Percentiles rank a stretch among this genome's conserved stretches.
phyloP scores from a whole-genome alignment of 2,797 vertebrate genomes.

The Pseudopleuronectes americanus region DNA sequence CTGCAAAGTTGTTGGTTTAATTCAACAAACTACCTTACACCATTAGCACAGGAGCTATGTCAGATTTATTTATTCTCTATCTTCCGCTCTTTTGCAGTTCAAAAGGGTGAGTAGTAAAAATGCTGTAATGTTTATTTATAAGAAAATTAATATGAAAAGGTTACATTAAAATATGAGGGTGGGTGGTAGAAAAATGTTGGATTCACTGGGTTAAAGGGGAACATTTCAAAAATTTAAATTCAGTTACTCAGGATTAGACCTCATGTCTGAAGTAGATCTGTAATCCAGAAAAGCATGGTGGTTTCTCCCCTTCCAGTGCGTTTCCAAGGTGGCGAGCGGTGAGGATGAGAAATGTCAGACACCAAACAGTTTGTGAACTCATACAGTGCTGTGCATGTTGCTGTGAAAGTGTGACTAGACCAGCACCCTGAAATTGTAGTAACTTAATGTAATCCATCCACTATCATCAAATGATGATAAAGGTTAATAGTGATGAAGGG shows the following conservation, averaged over 20 bases:
- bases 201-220: constrained; percentile 7
- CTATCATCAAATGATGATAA: too few relatives aligned
- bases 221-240: constrained; percentile 6
- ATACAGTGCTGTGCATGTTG: too few relatives aligned
- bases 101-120: constrained; percentile 26
- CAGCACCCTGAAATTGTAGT: too few relatives aligned
- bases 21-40: constrained; percentile 18
- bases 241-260: not conserved
- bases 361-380: too few relatives aligned
- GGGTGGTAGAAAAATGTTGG: not conserved
- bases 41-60: not conserved
- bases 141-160: not conserved
- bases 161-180: not conserved
- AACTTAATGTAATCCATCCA: too few relatives aligned
- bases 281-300: too few relatives aligned
- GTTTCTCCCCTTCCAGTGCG: too few relatives aligned
- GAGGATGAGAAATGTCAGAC: too few relatives aligned
- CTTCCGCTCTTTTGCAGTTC: constrained; percentile 26
- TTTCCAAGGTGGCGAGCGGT: too few relatives aligned
- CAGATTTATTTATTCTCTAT: constrained; percentile 33
- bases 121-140: constrained; percentile 14
- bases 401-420: too few relatives aligned
- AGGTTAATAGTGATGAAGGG: too few relatives aligned
- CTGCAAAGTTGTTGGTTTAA: constrained; percentile 30
- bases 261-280: not conserved